A percentile compares a stretch with the other conserved stretches of the same genome.
Evolutionary conservation across 2,797 vertebrate genomes (phyloP).

Genomic region (Leptoclinus maculatus): DNA sequence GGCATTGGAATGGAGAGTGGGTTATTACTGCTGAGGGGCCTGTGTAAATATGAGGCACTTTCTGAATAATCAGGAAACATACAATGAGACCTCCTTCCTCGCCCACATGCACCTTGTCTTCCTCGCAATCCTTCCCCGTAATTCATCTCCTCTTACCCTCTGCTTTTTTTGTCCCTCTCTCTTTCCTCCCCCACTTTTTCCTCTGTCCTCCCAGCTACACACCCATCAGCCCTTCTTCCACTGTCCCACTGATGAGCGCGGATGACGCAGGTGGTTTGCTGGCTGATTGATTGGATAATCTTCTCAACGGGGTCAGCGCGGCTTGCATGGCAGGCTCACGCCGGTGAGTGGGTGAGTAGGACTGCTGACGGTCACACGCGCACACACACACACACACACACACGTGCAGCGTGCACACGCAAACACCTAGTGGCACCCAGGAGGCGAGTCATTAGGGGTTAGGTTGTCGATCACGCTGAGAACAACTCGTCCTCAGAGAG

Average conservation of each 20-base stretch:
- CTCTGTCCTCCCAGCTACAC: slow-evolving; percentile 29
- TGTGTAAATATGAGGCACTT: slow-evolving; percentile 37
- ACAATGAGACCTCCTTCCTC: slow-evolving; percentile 14
- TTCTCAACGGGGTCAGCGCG: slow-evolving; percentile 75
- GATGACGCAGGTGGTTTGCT: slow-evolving; percentile 75
- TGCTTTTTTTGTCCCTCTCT: not conserved
- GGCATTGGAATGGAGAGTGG: slow-evolving; percentile 42
- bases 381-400: slow-evolving; percentile 4
- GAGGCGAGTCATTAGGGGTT: slow-evolving; percentile 57
- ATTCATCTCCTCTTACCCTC: slow-evolving; percentile 2
- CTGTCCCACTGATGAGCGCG: slow-evolving; percentile 55
- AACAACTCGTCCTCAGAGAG: slow-evolving; percentile 53
- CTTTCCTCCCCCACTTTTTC: slow-evolving; percentile 20
- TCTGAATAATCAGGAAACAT: slow-evolving; percentile 36
- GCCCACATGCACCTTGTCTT: slow-evolving; percentile 7
- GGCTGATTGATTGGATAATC: slow-evolving; percentile 82
- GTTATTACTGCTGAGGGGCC: slow-evolving; percentile 34
- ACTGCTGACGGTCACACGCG: slow-evolving; percentile 42
- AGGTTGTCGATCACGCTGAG: slow-evolving; percentile 57
- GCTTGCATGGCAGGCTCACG: slow-evolving; percentile 41
- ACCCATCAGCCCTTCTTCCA: slow-evolving; percentile 43
- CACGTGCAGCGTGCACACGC: slow-evolving; percentile 23
- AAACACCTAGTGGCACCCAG: slow-evolving; percentile 27
- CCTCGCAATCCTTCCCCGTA: not conserved
- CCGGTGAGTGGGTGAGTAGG: slow-evolving; percentile 56